Base-by-base conservation (phyloP, 2,888 invertebrate genomes). In the Aquatica leii region DNA sequence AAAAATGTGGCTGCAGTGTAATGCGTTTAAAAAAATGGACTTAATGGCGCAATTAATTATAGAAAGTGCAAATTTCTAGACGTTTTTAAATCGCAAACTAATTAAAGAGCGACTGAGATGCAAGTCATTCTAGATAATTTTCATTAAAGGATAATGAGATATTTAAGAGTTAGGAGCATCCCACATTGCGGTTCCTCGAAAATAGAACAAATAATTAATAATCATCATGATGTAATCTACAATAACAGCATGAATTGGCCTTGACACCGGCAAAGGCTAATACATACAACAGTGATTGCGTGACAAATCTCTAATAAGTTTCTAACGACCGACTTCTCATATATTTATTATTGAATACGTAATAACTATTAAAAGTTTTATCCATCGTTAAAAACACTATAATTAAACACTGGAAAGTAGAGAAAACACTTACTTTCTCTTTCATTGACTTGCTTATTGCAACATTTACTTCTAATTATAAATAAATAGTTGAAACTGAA, bases 361-460 rank as follows among this genome's bases (percentile, higher is more conserved):
- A 60, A 59, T 52, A 46, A 48, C 11, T 24, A 24, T 24, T 46
- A 46, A 46, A 46, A 46, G 5, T 18, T 18, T 24, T 24, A 24
- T 24, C 24, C 24, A 24, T 4, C 24, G 24, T 51, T 56, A 51
- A 56, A 56, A 61, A 60, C 37, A 37, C 61, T 20, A 34, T 31
- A 52, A 59, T 59, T 59, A 59, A 35, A 17, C 18, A 24, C 21
- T 61, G 55, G 64, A 59, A 64, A 64, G 59, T 56, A 52, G 51
- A 43, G 20, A 49, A 54, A 34, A 57, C 46, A 60, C 6, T 11
- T 37, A 57, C 67, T 65, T 67, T 67, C 67, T 62, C 65, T 60
- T 62, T 62, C 67, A 62, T 59, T 62, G 65, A 59, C 62, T 62
- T 55, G 53, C 40, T 24, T 46, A 35, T 63, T 63, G 59, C 63